These are phyloP conservation scores for Tanypteryx hageni DNA, from an alignment of 2,888 invertebrate species.

Conservation along the genomic window DNA sequence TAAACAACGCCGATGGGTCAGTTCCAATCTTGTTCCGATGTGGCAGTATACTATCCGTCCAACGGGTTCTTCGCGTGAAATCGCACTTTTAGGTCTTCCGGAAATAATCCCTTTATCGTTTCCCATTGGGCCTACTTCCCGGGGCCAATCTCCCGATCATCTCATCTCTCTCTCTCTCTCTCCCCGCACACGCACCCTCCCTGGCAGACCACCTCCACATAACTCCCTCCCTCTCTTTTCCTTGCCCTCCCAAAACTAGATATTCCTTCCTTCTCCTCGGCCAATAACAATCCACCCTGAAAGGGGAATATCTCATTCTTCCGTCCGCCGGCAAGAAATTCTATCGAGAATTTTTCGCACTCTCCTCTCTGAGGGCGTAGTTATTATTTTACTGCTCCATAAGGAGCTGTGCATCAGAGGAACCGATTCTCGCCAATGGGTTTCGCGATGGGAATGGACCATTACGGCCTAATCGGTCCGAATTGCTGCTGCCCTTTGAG, in stretches of 20 bases:
- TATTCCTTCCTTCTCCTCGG: background rate
- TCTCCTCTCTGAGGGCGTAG: background rate
- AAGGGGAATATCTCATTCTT: background rate
- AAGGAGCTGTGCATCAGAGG: background rate
- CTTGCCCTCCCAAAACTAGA: background rate
- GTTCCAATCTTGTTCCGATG: conserved; percentile 29
- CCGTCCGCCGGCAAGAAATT: conserved; percentile 37
- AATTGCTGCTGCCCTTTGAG: background rate
- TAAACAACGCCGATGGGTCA: background rate
- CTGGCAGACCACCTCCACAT: background rate
- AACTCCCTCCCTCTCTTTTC: background rate
- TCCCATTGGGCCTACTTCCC: background rate
- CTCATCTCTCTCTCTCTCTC: background rate
- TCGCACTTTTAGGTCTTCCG: conserved; percentile 31
- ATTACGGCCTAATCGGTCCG: background rate
- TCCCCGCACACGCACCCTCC: too few relatives aligned
- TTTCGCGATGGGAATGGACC: background rate
- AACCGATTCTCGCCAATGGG: background rate
- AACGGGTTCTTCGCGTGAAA: conserved; percentile 21
- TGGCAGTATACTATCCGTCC: background rate
- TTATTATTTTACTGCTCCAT: conserved; percentile 54
- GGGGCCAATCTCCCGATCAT: background rate
- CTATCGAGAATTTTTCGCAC: conserved; percentile 12
- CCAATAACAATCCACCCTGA: background rate
- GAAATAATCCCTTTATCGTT: conserved; percentile 51